A percentile compares a stretch with the other conserved stretches of the same genome.
These are phyloP conservation scores for Aphelenchoides fujianensis DNA, from an alignment of 1,140 invertebrate genomes.

Conservation along the genomic window DNA sequence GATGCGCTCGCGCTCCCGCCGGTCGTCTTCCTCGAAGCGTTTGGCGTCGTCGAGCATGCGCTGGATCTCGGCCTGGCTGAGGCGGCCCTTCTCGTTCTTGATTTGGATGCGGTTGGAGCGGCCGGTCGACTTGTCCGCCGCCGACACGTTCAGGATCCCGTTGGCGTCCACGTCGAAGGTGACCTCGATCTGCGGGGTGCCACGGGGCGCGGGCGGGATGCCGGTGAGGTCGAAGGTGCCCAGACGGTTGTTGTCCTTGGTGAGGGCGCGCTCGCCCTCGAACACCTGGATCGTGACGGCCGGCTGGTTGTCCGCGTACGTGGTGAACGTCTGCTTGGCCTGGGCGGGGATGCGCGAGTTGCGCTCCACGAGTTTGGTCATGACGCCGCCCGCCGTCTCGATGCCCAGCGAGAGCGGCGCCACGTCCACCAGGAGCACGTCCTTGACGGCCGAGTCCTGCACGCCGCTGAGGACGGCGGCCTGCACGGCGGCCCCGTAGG, in stretches of 20 bases:
- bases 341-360: constrained; percentile 95
- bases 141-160: constrained; percentile 65
- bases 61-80: constrained; percentile 93
- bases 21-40: constrained; percentile 84
- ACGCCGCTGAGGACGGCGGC: constrained; percentile 84
- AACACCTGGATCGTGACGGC: constrained; percentile 82
- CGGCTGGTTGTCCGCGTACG: constrained; percentile 92
- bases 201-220: constrained; percentile 69
- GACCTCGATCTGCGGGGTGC: constrained; percentile 69
- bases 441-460: constrained; percentile 85
- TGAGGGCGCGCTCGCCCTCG: constrained; percentile 70
- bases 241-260: constrained; percentile 68
- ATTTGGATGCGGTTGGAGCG: constrained; percentile 97
- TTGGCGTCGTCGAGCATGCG: constrained; percentile 95
- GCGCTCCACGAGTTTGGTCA: constrained; percentile 74
- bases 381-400: constrained; percentile 95
- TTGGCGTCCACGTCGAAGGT: constrained; percentile 72
- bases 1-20: constrained; percentile 79
- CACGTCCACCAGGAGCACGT: constrained; percentile 85
- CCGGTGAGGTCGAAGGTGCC: constrained; percentile 69
- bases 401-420: constrained; percentile 91
- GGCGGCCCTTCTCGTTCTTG: constrained; percentile 82
- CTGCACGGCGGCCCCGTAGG: constrained; percentile 63
- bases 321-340: constrained; percentile 91
- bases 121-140: constrained; percentile 73